Base-by-base conservation (phyloP, 2,888 invertebrate genomes). In the Acanthosepion pharaonis region DNA sequence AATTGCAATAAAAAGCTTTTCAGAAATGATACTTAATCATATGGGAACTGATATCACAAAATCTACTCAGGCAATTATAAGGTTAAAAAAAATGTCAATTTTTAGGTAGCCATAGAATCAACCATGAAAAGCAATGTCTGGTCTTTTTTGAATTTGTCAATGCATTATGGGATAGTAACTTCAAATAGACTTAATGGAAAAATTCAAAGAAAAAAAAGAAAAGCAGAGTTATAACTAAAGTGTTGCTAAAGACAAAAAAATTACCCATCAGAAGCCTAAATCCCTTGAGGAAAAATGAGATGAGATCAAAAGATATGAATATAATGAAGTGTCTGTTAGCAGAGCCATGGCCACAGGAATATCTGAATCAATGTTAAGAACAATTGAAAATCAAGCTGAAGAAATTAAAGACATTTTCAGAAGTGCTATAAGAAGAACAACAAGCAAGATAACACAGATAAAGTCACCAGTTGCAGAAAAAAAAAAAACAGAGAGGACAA, bases 381-480 rank as follows among this genome's bases (percentile, higher is more conserved):
- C 78, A 78, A 78, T 78, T 18, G 78, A n/a, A 78, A 78, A 78
- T 78, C 78, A 78, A 78, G n/a, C 78, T n/a, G n/a, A 78, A 78
- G 78, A 78, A 78, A 33, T 78, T 78, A 15, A 78, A 78, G n/a
- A 78, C 78, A 78, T 15, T 78, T 78, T 78, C 78, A 78, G 78
- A 78, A 78, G 78, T n/a, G 33, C 78, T n/a, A n/a, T 5, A 18
- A 78, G 78, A 78, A 78, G 33, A 78, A 78, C 8, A n/a, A 28
- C n/a, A 28, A n/a, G n/a, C n/a, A 78, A 78, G 78, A n/a, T 78
- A 78, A n/a, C n/a, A n/a, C 78, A 28, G n/a, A 78, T 78, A 78
- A 78, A n/a, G n/a, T 78, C 28, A 78, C n/a, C 78, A 78, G 28
- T 78, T 15, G n/a, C 0, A n/a, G 28, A n/a, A 78, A 78, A 11